A percentile compares a stretch with the other conserved stretches of the same genome.
These are phyloP conservation scores for Hycleus cichorii DNA, from an alignment of 1,140 invertebrate species.

Conservation along the genomic window DNA sequence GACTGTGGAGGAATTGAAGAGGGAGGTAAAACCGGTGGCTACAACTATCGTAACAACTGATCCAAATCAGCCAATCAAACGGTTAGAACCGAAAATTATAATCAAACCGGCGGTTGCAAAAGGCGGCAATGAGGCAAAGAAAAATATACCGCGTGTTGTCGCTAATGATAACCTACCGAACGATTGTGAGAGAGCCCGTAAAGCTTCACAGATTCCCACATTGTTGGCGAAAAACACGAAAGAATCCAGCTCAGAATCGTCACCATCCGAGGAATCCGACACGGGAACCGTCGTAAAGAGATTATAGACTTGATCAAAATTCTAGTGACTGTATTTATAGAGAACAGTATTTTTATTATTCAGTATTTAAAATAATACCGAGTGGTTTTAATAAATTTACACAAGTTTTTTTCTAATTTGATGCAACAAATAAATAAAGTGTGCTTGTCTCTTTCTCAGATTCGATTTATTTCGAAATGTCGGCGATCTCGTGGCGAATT, in stretches of 20 bases:
- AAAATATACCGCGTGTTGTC: slow-evolving; percentile 33
- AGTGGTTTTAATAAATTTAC: too few species aligned
- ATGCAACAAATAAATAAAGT: too few species aligned
- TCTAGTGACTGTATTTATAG: too few species aligned
- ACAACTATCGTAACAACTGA: slow-evolving; percentile 32
- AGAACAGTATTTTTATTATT: too few species aligned
- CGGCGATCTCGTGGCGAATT: too few species aligned
- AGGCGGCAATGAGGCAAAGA: slow-evolving; percentile 22
- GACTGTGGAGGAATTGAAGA: slow-evolving; percentile 1
- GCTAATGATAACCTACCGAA: slow-evolving; percentile 27
- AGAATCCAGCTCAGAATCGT: slow-evolving; percentile 34
- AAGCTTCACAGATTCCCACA: slow-evolving; percentile 32
- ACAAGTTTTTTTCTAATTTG: too few species aligned
- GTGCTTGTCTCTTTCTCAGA: neutral
- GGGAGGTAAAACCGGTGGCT: slow-evolving; percentile 17
- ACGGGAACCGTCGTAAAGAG: slow-evolving; percentile 39
- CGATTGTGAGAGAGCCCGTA: neutral
- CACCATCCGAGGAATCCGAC: slow-evolving; percentile 36
- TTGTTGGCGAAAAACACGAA: slow-evolving; percentile 26
- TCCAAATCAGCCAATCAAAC: slow-evolving; percentile 30
- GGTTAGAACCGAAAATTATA: slow-evolving; percentile 35
- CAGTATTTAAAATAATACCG: too few species aligned
- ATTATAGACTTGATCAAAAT: slow-evolving; percentile 3
- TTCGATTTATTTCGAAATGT: neutral
- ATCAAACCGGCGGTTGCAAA: slow-evolving; percentile 34